These are phyloP conservation scores for Baronia brevicornis DNA, from an alignment of 2,888 invertebrate species.

Conservation along the genomic window DNA sequence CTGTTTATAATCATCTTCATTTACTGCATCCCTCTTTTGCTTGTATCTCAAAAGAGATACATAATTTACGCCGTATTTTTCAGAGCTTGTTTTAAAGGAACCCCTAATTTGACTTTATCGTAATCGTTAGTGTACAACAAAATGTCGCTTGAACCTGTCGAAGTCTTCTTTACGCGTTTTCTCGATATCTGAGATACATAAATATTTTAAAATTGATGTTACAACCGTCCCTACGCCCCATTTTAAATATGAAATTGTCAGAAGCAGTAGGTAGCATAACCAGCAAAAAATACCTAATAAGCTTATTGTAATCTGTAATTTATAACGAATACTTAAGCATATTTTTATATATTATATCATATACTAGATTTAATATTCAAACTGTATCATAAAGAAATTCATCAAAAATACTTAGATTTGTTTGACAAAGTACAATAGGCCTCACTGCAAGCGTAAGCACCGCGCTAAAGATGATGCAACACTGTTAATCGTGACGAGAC, in stretches of 20 bases:
- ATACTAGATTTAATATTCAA: conserved; percentile 3
- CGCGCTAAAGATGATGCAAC: conserved; percentile 7
- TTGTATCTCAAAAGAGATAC: conserved; percentile 11
- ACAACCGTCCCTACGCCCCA: conserved; percentile 11
- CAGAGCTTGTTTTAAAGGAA: conserved; percentile 11
- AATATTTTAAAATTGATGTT: conserved; percentile 5
- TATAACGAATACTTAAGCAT: too few relatives aligned
- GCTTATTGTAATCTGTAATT: too few relatives aligned
- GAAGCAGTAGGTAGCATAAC: conserved; percentile 1
- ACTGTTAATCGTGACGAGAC: conserved; percentile 22
- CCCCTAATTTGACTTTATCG: conserved; percentile 8
- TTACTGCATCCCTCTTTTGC: conserved; percentile 7
- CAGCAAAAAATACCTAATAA: too few relatives aligned
- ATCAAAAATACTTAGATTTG: conserved; percentile 10
- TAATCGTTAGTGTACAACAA: conserved; percentile 11
- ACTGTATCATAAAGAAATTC: too few relatives aligned
- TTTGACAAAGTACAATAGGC: conserved; percentile 7
- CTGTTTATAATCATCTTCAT: background rate
- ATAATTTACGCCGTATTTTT: conserved; percentile 7
- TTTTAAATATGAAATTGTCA: background rate
- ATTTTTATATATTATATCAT: too few relatives aligned
- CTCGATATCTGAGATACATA: too few relatives aligned
- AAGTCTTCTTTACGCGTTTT: conserved; percentile 10
- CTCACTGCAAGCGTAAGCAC: conserved; percentile 6
- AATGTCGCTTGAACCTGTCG: conserved; percentile 8